Evolutionary conservation across 2,113 vertebrate genomes (phyloP).

Genomic region (Cyprinodon brontotheroides): DNA sequence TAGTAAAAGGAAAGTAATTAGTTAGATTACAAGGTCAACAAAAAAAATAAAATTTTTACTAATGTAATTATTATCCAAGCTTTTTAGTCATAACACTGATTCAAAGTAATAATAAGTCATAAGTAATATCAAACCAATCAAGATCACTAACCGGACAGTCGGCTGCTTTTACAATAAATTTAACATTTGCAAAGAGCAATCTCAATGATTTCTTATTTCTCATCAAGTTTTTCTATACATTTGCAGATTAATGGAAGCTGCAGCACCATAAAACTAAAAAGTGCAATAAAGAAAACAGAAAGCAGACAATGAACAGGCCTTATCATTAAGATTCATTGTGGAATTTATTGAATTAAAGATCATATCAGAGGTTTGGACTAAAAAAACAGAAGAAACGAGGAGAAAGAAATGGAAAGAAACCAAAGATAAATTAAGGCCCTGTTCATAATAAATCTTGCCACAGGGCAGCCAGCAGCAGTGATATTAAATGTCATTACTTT

Average conservation of each 20-base stretch:
- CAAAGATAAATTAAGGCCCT: slow-evolving; percentile 6
- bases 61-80: no score
- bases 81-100: no score
- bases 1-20: no score
- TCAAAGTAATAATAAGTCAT: no score
- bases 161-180: no score
- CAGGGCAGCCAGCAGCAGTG: fast-evolving
- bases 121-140: no score
- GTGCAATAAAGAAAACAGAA: not conserved
- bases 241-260: not conserved
- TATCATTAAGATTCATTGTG: not conserved
- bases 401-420: slow-evolving; percentile 5
- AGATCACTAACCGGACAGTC: no score
- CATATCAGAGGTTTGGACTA: not conserved
- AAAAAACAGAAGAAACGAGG: not conserved
- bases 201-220: not conserved
- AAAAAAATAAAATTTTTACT: no score
- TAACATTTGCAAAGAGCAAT: not conserved
- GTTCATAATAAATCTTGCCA: slow-evolving; percentile 8
- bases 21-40: no score
- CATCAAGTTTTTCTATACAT: not conserved
- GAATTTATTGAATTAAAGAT: slow-evolving; percentile 2
- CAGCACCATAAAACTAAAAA: not conserved
- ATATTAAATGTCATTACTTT: slow-evolving; percentile 10
- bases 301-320: not conserved